Percentiles rank a stretch among this genome's conserved stretches.
phyloP scores from a whole-genome alignment of 2,113 vertebrate genomes.

The Megaleporinus macrocephalus region DNA sequence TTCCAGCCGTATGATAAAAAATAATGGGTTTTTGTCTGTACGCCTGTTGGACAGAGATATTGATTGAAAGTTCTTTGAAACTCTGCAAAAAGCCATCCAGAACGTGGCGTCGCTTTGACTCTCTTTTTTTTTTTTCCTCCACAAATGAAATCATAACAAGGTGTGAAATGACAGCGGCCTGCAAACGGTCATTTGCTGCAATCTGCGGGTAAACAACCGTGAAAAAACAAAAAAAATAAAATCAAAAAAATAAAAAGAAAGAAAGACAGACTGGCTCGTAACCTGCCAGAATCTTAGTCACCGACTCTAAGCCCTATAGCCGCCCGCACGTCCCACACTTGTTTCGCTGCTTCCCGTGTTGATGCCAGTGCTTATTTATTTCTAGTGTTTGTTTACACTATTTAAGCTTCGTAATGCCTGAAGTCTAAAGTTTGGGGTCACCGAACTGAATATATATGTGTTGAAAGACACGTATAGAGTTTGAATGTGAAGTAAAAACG shows the following conservation, averaged over 20 bases:
- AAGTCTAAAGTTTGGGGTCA: too few species aligned
- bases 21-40: constrained; percentile 22
- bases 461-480: too few species aligned
- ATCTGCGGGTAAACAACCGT: constrained; percentile 13
- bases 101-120: constrained; percentile 34
- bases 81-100: constrained; percentile 32
- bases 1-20: constrained; percentile 23
- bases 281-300: not conserved
- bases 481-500: too few species aligned
- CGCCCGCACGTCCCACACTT: not conserved
- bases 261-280: not conserved
- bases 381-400: not conserved
- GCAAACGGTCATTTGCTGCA: constrained; percentile 49
- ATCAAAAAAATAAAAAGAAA: too few species aligned
- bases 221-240: not conserved
- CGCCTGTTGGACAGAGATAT: constrained; percentile 42
- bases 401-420: too few species aligned
- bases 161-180: constrained; percentile 73
- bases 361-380: too few species aligned
- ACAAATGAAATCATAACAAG: constrained; percentile 67
- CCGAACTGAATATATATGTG: too few species aligned
- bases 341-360: not conserved
- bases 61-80: constrained; percentile 42
- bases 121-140: too few species aligned
- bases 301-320: not conserved